Evolutionary conservation across 2,888 invertebrate species (phyloP).

Genomic region (Enchytraeus crypticus): DNA sequence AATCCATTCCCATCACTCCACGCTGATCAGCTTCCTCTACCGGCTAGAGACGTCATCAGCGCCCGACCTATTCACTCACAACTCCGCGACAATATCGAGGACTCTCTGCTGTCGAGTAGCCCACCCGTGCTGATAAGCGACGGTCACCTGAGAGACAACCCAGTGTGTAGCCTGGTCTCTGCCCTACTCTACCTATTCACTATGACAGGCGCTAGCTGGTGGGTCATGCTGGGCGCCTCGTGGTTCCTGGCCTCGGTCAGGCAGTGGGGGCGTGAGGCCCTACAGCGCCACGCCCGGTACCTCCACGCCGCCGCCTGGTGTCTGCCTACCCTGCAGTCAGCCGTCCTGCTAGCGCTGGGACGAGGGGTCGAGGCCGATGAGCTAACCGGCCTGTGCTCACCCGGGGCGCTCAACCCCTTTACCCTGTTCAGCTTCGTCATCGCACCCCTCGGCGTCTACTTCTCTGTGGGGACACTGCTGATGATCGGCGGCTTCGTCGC

Average conservation of each 20-base stretch:
- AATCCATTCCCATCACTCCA: conserved; percentile 51
- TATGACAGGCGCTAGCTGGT: conserved; percentile 79
- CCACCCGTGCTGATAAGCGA: too few species aligned
- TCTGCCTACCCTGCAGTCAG: conserved; percentile 64
- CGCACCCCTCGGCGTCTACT: conserved; percentile 52
- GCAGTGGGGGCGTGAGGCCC: conserved; percentile 56
- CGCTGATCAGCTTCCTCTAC: conserved; percentile 54
- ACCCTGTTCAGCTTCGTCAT: conserved; percentile 72
- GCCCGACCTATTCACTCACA: too few species aligned
- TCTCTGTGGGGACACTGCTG: conserved; percentile 45
- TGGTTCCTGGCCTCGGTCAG: conserved; percentile 62
- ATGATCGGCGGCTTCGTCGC: conserved; percentile 47
- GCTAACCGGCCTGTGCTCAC: conserved; percentile 71
- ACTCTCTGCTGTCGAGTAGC: too few species aligned
- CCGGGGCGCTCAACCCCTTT: conserved; percentile 74
- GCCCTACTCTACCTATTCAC: conserved; percentile 84
- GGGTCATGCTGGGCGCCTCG: conserved; percentile 78
- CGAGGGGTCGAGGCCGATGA: conserved; percentile 55
- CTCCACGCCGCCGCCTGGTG: conserved; percentile 82
- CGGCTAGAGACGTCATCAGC: too few species aligned
- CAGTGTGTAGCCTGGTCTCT: conserved; percentile 79
- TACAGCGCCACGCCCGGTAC: conserved; percentile 55
- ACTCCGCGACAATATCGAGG: conserved; percentile 75
- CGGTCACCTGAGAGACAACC: too few species aligned
- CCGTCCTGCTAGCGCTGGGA: conserved; percentile 52